phyloP scores from a whole-genome alignment of 92 coral and sea anemone species.

The Heteractis magnifica region DNA sequence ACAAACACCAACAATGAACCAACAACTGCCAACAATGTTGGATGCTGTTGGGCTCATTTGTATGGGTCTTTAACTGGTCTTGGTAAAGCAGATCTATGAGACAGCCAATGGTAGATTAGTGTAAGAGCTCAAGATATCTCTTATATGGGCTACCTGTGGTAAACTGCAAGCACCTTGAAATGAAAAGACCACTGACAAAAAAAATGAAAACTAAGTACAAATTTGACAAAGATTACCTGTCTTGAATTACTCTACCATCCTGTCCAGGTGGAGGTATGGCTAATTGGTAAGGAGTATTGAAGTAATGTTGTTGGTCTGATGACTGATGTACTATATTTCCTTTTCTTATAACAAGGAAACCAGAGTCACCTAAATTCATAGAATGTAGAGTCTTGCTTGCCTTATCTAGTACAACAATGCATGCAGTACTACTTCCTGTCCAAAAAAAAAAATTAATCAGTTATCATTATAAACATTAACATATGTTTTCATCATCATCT shows the following conservation, averaged over 20 bases:
- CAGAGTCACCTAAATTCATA: slow-evolving; percentile 93
- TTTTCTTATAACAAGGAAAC: slow-evolving; percentile 82
- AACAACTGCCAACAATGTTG: too few relatives aligned
- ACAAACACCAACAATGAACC: too few relatives aligned
- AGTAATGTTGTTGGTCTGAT: slow-evolving; percentile 91
- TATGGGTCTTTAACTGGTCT: too few relatives aligned
- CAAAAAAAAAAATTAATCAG: not conserved
- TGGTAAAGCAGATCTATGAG: too few relatives aligned
- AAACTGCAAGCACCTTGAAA: not conserved
- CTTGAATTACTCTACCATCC: slow-evolving; percentile 91
- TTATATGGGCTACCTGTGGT: too few relatives aligned
- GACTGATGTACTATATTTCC: slow-evolving; percentile 89
- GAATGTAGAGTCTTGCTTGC: slow-evolving; percentile 86
- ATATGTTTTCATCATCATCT: not conserved
- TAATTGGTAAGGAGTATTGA: slow-evolving; percentile 93
- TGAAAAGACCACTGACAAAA: not conserved
- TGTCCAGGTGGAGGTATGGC: slow-evolving; percentile 98
- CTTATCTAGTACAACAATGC: slow-evolving; percentile 88
- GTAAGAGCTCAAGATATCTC: too few relatives aligned
- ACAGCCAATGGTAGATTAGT: too few relatives aligned
- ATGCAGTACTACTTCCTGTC: slow-evolving; percentile 94
- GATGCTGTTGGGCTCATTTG: too few relatives aligned
- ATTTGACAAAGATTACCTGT: slow-evolving; percentile 54
- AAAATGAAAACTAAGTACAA: not conserved
- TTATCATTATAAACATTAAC: not conserved